Evolutionary conservation across 2,888 invertebrate species (phyloP).

Genomic region (Allygus modestus): DNA sequence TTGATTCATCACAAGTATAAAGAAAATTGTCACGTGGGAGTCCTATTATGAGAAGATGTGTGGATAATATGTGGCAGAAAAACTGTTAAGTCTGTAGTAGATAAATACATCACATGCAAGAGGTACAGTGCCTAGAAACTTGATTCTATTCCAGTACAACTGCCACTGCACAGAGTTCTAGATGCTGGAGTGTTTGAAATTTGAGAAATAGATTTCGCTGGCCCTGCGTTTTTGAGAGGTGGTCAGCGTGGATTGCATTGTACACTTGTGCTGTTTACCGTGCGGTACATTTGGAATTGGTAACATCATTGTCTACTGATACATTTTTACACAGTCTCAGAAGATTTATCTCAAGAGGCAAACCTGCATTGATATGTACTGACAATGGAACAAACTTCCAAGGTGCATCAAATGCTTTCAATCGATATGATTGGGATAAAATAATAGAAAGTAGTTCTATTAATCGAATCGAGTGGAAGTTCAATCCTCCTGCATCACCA

Average conservation of each 20-base stretch:
- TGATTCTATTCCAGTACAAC: conserved; percentile 66
- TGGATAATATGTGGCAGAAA: conserved; percentile 61
- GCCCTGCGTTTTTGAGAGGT: conserved; percentile 71
- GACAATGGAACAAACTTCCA: conserved; percentile 74
- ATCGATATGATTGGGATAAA: conserved; percentile 76
- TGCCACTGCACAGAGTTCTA: conserved; percentile 71
- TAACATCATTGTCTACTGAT: conserved; percentile 70
- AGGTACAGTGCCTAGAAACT: conserved; percentile 68
- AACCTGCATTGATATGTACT: conserved; percentile 71
- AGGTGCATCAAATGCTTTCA: conserved; percentile 73
- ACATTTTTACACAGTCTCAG: conserved; percentile 71
- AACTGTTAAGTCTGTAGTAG: conserved; percentile 31
- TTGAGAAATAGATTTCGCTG: conserved; percentile 72
- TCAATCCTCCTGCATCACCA: conserved; percentile 73
- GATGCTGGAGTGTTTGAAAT: conserved; percentile 71
- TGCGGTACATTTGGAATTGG: conserved; percentile 73
- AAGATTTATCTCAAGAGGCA: conserved; percentile 72
- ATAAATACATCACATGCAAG: conserved; percentile 66
- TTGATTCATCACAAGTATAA: conserved; percentile 36
- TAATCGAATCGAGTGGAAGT: conserved; percentile 71
- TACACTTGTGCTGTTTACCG: conserved; percentile 73
- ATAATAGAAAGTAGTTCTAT: conserved; percentile 66
- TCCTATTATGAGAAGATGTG: conserved; percentile 55
- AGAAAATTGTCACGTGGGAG: conserved; percentile 55
- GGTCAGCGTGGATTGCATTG: conserved; percentile 71